Evolutionary conservation across 2,797 vertebrate genomes (phyloP).

Genomic region (Argentina silus): DNA sequence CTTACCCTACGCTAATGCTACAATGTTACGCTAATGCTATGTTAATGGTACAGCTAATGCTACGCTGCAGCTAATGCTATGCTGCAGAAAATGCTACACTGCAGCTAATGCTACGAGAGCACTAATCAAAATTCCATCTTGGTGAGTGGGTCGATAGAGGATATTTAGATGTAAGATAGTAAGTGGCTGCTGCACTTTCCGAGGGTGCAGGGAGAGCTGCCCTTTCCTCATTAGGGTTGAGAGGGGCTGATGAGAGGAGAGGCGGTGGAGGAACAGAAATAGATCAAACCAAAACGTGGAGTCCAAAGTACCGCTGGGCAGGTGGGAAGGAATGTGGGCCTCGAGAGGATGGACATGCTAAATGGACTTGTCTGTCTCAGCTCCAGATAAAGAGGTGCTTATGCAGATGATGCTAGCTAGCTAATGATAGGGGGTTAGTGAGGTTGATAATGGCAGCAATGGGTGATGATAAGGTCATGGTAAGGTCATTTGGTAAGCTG

Average conservation of each 20-base stretch:
- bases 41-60: not conserved
- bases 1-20: not conserved
- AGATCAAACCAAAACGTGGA: conserved; percentile 64
- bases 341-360: conserved; percentile 56
- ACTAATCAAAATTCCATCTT: conserved; percentile 17
- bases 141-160: conserved; percentile 26
- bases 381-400: conserved; percentile 52
- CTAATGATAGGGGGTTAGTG: conserved; percentile 58
- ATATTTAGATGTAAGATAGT: conserved; percentile 25
- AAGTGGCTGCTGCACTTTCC: not conserved
- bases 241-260: conserved; percentile 63
- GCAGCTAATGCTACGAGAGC: conserved; percentile 2
- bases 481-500: too few relatives aligned
- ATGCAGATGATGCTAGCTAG: conserved; percentile 34
- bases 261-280: conserved; percentile 59
- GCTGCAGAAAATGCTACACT: too few relatives aligned
- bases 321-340: conserved; percentile 48
- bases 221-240: conserved; percentile 67
- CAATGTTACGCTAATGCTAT: not conserved
- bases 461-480: conserved; percentile 23
- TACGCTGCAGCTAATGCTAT: conserved; percentile 15
- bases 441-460: conserved; percentile 53
- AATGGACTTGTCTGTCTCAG: conserved; percentile 60
- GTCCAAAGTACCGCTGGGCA: conserved; percentile 51
- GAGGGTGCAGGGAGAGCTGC: conserved; percentile 24